phyloP scores from a whole-genome alignment of 2,888 invertebrate species.

The Lycia hirtaria region DNA sequence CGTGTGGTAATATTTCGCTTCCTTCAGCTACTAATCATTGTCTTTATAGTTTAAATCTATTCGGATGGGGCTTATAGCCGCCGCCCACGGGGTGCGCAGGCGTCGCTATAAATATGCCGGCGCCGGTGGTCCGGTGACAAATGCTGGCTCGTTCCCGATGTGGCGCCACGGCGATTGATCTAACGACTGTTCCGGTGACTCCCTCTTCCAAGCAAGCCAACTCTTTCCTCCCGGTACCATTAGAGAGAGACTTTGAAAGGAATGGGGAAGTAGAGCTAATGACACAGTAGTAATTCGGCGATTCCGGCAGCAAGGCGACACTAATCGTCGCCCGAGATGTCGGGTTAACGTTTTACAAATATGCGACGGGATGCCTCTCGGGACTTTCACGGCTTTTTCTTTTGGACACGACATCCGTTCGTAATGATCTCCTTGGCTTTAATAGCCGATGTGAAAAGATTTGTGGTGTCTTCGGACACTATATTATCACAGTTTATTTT shows the following conservation, averaged over 20 bases:
- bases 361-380: slow-evolving; percentile 52
- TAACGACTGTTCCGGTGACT: slow-evolving; percentile 67
- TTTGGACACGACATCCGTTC: slow-evolving; percentile 58
- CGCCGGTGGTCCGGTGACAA: slow-evolving; percentile 84
- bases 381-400: slow-evolving; percentile 46
- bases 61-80: slow-evolving; percentile 58
- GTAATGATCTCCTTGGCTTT: slow-evolving; percentile 40
- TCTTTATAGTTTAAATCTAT: slow-evolving; percentile 53
- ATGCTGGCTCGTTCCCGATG: slow-evolving; percentile 74
- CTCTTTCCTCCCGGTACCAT: slow-evolving; percentile 44
- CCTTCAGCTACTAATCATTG: slow-evolving; percentile 53
- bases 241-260: slow-evolving; percentile 46
- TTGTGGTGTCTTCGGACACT: slow-evolving; percentile 27
- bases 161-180: slow-evolving; percentile 80
- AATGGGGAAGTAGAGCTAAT: slow-evolving; percentile 73
- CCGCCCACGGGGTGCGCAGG: slow-evolving; percentile 76
- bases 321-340: slow-evolving; percentile 69
- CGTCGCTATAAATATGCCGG: slow-evolving; percentile 82
- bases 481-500: slow-evolving; percentile 26
- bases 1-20: slow-evolving; percentile 46
- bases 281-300: slow-evolving; percentile 63
- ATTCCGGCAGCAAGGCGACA: slow-evolving; percentile 67
- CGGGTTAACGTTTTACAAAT: slow-evolving; percentile 60
- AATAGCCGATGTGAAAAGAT: slow-evolving; percentile 29
- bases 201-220: slow-evolving; percentile 51